Evolutionary conservation across 2,797 vertebrate species (phyloP), one percentile per base, ranked within the genome.

Genomic region (Paedocypris micromegethes): DNA sequence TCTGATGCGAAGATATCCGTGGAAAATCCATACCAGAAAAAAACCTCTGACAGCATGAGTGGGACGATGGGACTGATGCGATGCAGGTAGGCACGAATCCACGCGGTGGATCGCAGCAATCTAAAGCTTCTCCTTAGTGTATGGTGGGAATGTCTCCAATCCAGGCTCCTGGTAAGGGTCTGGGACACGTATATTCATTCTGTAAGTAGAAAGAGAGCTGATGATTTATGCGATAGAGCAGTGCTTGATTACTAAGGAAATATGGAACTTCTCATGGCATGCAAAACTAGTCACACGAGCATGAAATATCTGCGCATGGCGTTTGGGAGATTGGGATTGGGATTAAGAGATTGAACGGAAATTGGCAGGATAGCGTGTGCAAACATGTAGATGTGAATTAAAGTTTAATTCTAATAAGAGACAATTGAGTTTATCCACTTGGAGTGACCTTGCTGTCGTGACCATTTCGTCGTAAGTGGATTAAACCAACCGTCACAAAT

Each of bases 161-260:
- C 90, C 90, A 91, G 74, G 87, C 83, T 77, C 87, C 88, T 40
- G 90, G 89, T 73, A 91, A 80, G 2, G 90, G 88, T 60, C 89
- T 87, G 72, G 88, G 87, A 81, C 88, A 91, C 0, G 86, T 87
- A 57, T 90, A 91, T 68, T 91, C 89, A 72, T 86, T 91, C 90
- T 91, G 85, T 56, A 68, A 40, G 76, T 6, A 57, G 64, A 9
- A 45, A 72, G 70, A 63, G 59, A 70, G 51, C 65, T 80, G 69
- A 78, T 72, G 59, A 64, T 3, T 1, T 23, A 23, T 23, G 23
- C 23, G 23, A 23, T 23, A 1, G 23, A 23, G 23, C 23, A 23
- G 23, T 23, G 23, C 1, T 23, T 23, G n/a, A 73, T 69, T 68
- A 64, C 40, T 7, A 9, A 0, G 2, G 52, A 43, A 57, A 4